Percentiles rank a stretch among this genome's conserved stretches.
Evolutionary conservation across 2,888 invertebrate species (phyloP).

Genomic region (Synanthedon vespiformis): DNA sequence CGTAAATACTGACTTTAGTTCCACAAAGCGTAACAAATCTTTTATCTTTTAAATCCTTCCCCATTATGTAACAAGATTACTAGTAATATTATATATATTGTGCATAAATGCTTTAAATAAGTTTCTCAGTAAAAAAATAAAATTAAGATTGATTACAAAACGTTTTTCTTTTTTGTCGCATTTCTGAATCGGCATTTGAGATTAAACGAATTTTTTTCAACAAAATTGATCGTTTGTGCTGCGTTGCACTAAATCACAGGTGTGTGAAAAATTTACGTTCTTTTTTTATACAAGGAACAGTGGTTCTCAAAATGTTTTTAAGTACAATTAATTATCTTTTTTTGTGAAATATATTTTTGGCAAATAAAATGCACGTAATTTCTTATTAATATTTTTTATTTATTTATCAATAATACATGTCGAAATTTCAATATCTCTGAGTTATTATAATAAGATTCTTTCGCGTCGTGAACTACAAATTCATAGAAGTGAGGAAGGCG

Average conservation of each 20-base stretch:
- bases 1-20: not conserved
- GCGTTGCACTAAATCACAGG: conserved; percentile 46
- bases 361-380: not conserved
- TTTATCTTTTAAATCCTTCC: not conserved
- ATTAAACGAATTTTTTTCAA: conserved; percentile 31
- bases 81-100: not conserved
- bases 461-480: too few species aligned
- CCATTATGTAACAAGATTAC: not conserved
- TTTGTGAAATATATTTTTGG: not conserved
- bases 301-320: conserved; percentile 19
- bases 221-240: conserved; percentile 31
- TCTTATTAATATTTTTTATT: not conserved
- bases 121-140: not conserved
- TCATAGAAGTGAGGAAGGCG: too few species aligned
- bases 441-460: too few species aligned
- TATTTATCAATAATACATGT: too few species aligned
- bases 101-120: not conserved
- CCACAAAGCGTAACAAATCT: not conserved
- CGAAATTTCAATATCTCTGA: too few species aligned
- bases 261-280: conserved; percentile 46
- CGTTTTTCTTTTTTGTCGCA: conserved; percentile 16
- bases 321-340: too few species aligned
- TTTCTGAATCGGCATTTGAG: conserved; percentile 20
- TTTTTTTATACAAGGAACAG: conserved; percentile 19
- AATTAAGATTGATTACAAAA: conserved; percentile 29